Evolutionary conservation across 2,113 vertebrate species (phyloP).

Genomic region (Forbesichthys papilliferus): DNA sequence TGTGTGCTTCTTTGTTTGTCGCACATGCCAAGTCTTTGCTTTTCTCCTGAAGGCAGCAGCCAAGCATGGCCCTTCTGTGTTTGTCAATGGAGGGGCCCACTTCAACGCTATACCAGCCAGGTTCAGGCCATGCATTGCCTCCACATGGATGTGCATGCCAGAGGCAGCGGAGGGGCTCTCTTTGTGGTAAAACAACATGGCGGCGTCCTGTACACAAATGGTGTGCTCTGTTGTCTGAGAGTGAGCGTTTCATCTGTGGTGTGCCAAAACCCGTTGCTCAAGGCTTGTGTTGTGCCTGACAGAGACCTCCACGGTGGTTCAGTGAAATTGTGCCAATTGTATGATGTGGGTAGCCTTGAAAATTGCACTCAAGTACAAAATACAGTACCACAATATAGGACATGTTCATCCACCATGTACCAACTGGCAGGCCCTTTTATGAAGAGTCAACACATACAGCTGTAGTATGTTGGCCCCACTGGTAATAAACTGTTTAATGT

Average conservation of each 20-base stretch:
- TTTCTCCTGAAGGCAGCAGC: neutral
- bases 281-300: neutral
- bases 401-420: too few relatives aligned
- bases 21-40: neutral
- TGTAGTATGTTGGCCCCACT: too few relatives aligned
- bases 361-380: too few relatives aligned
- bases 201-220: conserved; percentile 52
- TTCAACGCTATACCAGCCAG: conserved; percentile 57
- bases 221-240: conserved; percentile 16
- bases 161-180: conserved; percentile 49
- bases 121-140: conserved; percentile 52
- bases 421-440: too few relatives aligned
- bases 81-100: conserved; percentile 62
- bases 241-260: conserved; percentile 7
- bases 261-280: conserved; percentile 15
- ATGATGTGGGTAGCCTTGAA: neutral
- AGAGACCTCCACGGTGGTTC: conserved; percentile 8
- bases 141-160: conserved; percentile 56
- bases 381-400: too few relatives aligned
- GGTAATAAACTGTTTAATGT: too few relatives aligned
- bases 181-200: conserved; percentile 50
- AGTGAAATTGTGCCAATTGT: conserved; percentile 9
- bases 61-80: conserved; percentile 60
- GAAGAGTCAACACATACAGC: too few relatives aligned
- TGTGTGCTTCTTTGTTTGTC: conserved; percentile 5